Percentiles rank a stretch among this genome's conserved stretches.
Conservation (phyloP, 2,797 vertebrate genomes). For the Sebastolobus altivelis region DNA sequence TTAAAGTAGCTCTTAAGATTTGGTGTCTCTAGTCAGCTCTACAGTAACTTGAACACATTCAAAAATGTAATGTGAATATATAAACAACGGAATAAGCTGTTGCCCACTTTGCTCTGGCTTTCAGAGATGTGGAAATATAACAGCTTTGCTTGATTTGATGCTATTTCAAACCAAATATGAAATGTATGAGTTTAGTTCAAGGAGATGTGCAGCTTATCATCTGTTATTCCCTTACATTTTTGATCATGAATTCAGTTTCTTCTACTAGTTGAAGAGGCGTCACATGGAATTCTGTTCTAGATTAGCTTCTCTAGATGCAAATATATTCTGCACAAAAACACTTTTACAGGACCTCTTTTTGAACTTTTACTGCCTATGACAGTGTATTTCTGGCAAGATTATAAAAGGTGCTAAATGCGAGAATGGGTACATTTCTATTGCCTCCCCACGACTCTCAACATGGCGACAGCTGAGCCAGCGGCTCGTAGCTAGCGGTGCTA, state of each 20-base stretch:
- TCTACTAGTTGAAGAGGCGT: not conserved
- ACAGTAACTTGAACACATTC: too few relatives aligned
- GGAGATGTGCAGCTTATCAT: not conserved
- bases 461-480: too few relatives aligned
- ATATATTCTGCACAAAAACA: not conserved
- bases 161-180: constrained; percentile 2
- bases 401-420: not conserved
- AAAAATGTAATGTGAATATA: too few relatives aligned
- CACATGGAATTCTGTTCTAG: not conserved
- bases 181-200: not conserved
- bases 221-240: not conserved
- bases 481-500: too few relatives aligned
- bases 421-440: not conserved
- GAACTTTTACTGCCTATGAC: not conserved
- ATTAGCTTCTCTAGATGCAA: not conserved
- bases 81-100: too few relatives aligned
- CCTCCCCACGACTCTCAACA: too few relatives aligned
- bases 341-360: not conserved
- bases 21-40: too few relatives aligned
- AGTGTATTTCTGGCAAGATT: not conserved
- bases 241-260: constrained; percentile 1
- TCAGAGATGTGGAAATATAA: not conserved
- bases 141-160: constrained; percentile 1
- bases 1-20: too few relatives aligned
- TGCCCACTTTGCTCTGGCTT: not conserved